A percentile compares a stretch with the other conserved stretches of the same genome.
Evolutionary conservation across 2,888 invertebrate species (phyloP).

Genomic region (Uropetala carovei): DNA sequence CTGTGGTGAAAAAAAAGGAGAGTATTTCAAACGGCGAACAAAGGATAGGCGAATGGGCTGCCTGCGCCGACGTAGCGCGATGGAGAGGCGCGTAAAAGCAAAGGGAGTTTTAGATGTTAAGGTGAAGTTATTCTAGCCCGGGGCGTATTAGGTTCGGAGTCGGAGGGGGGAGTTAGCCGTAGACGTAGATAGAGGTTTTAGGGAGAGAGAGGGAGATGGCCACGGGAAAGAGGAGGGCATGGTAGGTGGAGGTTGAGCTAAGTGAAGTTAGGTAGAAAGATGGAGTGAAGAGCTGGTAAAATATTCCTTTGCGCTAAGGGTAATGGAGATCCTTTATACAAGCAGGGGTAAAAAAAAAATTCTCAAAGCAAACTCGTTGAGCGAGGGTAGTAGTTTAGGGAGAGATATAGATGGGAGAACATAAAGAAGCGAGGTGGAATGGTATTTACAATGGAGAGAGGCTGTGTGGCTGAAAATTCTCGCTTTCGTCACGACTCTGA

Average conservation of each 20-base stretch:
- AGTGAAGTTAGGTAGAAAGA: conserved; percentile 10
- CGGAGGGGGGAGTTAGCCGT: neutral
- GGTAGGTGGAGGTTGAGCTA: neutral
- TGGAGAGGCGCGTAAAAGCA: conserved; percentile 7
- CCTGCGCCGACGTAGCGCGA: neutral
- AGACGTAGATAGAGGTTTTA: neutral
- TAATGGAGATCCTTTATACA: neutral
- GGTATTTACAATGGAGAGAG: conserved; percentile 4
- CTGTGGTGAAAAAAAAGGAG: neutral
- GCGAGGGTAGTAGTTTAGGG: conserved; percentile 1
- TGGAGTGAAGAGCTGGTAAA: conserved; percentile 28
- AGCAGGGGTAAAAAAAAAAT: neutral
- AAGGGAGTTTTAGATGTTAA: neutral
- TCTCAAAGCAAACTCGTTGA: conserved; percentile 27
- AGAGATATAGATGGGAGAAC: conserved; percentile 3
- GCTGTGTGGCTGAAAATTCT: neutral
- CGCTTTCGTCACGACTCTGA: neutral
- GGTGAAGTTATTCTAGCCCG: neutral
- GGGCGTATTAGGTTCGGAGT: conserved; percentile 4
- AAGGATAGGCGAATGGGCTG: neutral
- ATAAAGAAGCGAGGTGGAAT: neutral
- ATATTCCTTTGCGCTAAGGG: conserved; percentile 17
- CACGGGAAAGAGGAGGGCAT: neutral
- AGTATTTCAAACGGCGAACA: neutral
- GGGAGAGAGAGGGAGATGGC: neutral